Evolutionary conservation across 2,888 invertebrate genomes (phyloP), one percentile per base, ranked within the genome.

Genomic region (Clepsis dumicolana): DNA sequence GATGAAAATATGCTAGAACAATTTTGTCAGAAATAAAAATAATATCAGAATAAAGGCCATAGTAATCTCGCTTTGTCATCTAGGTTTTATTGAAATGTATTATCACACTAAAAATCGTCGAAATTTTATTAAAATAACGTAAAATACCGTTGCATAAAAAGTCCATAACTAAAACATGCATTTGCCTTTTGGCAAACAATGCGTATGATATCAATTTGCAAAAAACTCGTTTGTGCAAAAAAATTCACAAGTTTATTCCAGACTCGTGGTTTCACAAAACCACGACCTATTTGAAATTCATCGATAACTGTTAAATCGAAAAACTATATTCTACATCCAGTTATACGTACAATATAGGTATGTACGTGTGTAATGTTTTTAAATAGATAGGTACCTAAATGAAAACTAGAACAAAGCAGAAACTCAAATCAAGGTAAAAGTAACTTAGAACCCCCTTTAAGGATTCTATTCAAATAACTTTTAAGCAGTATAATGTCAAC

Each of bases 171-270:
- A 44, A 44, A 44, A 16, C 16, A 18, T 44, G 2, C 1, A 18
- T 44, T 44, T 18, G 44, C 44, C 18, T 44, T 44, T 44, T 2
- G 44, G 44, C 16, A 44, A 16, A 44, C 16, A 44, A 18, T 16
- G 41, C 41, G n/a, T 18, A 44, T 44, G 16, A 18, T 44, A 44
- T 16, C 18, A 16, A 18, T 44, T 44, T 44, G 44, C 18, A 8
- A 8, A 44, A 18, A 38, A 44, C 1, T 44, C 18, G 44, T 44
- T 44, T 18, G 44, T 7, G 16, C 7, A 44, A 44, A 44, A 35
- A 44, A 44, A 16, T 16, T 44, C 44, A 41, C 38, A 41, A 16
- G n/a, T 41, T 41, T 41, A 41, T 41, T 41, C 38, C 38, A 8
- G 44, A 5, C 44, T 16, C 18, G 29, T 44, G 44, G 44, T 8